A percentile compares a stretch with the other conserved stretches of the same genome.
Conservation (phyloP, 1,140 invertebrate genomes). For the Pseudachorutes palmiensis region DNA sequence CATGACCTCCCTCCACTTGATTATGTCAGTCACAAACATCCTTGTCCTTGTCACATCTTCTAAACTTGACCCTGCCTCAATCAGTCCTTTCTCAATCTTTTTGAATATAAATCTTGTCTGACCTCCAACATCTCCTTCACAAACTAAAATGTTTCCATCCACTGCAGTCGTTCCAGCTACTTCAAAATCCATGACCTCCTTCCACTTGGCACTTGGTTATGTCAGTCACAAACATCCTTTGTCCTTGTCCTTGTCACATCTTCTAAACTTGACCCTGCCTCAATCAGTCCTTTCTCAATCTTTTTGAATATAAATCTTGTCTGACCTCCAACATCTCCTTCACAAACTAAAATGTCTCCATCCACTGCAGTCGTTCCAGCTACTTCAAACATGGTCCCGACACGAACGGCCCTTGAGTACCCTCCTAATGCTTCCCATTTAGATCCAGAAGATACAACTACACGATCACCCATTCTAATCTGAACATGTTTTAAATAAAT, state of each 20-base stretch:
- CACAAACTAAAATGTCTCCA: no score
- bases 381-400: constrained; percentile 22
- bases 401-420: constrained; percentile 22
- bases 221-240: constrained; percentile 21
- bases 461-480: no score
- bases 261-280: constrained; percentile 9
- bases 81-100: constrained; percentile 17
- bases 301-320: constrained; percentile 21
- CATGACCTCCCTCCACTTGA: background rate
- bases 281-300: constrained; percentile 11
- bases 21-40: constrained; percentile 21
- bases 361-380: constrained; percentile 24
- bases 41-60: constrained; percentile 23
- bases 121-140: constrained; percentile 2
- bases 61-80: constrained; percentile 1
- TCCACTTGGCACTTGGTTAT: constrained; percentile 6
- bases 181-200: constrained; percentile 9
- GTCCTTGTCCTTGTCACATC: constrained; percentile 23
- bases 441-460: no score
- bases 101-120: constrained; percentile 21
- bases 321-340: constrained; percentile 12
- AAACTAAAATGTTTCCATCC: no score
- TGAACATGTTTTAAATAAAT: no score
- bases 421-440: constrained; percentile 15
- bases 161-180: no score